These are phyloP conservation scores for Campylomormyrus tamandua DNA, from an alignment of 2,113 vertebrate species.

Conservation along the genomic window DNA sequence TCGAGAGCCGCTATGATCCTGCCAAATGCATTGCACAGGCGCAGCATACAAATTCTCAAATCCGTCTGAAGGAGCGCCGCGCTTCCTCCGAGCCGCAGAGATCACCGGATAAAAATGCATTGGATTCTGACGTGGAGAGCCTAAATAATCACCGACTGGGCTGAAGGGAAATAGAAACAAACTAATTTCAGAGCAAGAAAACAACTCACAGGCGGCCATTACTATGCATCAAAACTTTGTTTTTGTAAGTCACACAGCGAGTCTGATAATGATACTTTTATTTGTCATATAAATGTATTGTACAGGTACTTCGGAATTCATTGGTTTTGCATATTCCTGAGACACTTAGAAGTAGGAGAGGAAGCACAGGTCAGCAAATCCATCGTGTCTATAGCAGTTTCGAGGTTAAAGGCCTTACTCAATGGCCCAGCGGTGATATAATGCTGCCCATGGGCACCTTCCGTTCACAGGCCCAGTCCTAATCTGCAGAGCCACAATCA, in stretches of 20 bases:
- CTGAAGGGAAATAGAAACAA: not conserved
- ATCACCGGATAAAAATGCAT: not conserved
- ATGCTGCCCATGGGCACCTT: not conserved
- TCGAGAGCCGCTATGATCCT: not conserved
- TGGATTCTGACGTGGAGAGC: not conserved
- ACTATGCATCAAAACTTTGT: not conserved
- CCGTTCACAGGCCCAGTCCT: not conserved
- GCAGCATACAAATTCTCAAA: not conserved
- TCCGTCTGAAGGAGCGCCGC: not conserved
- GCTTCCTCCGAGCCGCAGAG: not conserved
- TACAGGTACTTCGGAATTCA: not conserved
- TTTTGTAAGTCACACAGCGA: not conserved
- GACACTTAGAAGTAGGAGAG: not conserved
- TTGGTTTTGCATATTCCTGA: not conserved
- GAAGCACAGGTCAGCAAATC: not conserved
- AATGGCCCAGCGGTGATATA: not conserved
- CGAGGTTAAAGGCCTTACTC: not conserved
- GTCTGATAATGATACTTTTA: not conserved
- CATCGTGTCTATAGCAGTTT: not conserved
- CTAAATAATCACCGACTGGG: not conserved
- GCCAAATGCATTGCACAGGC: not conserved
- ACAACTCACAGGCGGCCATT: not conserved
- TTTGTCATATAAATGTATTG: not conserved
- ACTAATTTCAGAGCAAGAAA: not conserved
- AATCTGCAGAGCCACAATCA: not conserved